Conservation (phyloP, 2,113 vertebrate genomes). For the Uropsilus gracilis region DNA sequence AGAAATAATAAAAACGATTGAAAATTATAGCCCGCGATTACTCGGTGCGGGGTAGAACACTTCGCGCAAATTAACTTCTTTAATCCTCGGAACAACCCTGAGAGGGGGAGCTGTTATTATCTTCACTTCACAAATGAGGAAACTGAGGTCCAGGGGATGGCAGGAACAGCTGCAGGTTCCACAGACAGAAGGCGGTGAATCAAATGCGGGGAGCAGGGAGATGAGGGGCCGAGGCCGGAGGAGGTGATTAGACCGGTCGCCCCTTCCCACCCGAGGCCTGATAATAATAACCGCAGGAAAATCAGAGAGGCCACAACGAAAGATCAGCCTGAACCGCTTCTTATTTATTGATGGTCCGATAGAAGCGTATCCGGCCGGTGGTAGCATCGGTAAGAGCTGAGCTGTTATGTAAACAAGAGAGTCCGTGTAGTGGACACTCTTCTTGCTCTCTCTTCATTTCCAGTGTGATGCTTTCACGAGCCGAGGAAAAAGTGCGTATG, state of each 20-base stretch:
- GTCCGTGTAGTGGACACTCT: too few species aligned
- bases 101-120: neutral
- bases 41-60: neutral
- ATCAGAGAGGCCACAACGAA: neutral
- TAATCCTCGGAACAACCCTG: slow-evolving; percentile 9
- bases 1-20: slow-evolving; percentile 30
- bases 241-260: neutral
- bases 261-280: neutral
- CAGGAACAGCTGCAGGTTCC: neutral
- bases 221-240: neutral
- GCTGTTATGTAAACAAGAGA: too few species aligned
- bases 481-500: too few species aligned
- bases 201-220: neutral
- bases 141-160: neutral
- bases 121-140: slow-evolving; percentile 33
- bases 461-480: too few species aligned
- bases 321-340: neutral
- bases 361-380: too few species aligned
- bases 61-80: slow-evolving; percentile 39
- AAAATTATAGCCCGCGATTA: slow-evolving; percentile 29
- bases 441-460: too few species aligned
- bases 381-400: too few species aligned
- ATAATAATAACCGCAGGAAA: neutral
- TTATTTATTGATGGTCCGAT: too few species aligned
- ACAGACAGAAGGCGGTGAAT: neutral